phyloP scores from a whole-genome alignment of 2,888 invertebrate genomes.

The Leptinotarsa haldemani region DNA sequence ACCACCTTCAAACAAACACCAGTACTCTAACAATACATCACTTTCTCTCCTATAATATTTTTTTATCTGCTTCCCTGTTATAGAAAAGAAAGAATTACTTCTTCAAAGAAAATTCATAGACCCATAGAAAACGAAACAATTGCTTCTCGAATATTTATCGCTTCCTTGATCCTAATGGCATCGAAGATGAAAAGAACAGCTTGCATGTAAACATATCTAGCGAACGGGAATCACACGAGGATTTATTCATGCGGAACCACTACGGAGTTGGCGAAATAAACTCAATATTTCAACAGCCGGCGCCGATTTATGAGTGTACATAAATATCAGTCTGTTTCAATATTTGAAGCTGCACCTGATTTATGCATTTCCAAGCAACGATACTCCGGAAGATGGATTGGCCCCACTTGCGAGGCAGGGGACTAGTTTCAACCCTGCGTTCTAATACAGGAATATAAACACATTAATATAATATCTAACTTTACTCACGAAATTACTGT shows the following conservation, averaged over 20 bases:
- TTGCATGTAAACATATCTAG: neutral
- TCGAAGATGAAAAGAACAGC: constrained; percentile 7
- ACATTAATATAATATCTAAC: too few relatives aligned
- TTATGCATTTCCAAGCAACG: constrained; percentile 43
- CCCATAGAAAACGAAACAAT: neutral
- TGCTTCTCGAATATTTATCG: constrained; percentile 2
- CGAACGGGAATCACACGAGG: constrained; percentile 8
- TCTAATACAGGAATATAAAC: too few relatives aligned
- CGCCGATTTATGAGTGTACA: constrained; percentile 39
- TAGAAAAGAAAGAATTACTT: neutral
- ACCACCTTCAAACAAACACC: too few relatives aligned
- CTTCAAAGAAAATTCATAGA: neutral
- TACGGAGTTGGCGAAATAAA: constrained; percentile 38
- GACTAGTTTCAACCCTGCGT: too few relatives aligned
- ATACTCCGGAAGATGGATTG: constrained; percentile 9
- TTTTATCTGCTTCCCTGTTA: too few relatives aligned
- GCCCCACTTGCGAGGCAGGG: neutral
- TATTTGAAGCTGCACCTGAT: constrained; percentile 55
- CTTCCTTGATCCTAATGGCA: neutral
- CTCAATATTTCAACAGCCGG: constrained; percentile 54
- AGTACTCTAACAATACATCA: too few relatives aligned
- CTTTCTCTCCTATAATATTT: too few relatives aligned
- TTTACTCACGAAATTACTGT: too few relatives aligned
- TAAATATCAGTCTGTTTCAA: constrained; percentile 57
- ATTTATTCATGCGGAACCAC: constrained; percentile 33